Evolutionary conservation across 2,797 vertebrate species (phyloP).

Genomic region (Austrolebias charrua): DNA sequence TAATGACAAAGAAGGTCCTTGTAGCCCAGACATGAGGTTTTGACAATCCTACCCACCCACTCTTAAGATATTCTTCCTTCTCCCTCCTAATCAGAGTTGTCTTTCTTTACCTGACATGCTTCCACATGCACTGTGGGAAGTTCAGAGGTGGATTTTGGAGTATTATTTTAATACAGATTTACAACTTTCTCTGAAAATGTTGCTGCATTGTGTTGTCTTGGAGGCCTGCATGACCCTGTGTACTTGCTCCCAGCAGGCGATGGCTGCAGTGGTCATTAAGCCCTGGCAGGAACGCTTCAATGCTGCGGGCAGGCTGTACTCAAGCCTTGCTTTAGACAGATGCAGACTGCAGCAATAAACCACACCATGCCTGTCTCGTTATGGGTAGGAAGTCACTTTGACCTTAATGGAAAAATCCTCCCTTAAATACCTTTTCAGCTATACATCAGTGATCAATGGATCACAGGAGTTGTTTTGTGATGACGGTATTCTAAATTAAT

Average conservation of each 20-base stretch:
- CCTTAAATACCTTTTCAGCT: conserved; percentile 12
- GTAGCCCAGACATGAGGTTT: conserved; percentile 69
- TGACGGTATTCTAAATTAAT: conserved; percentile 21
- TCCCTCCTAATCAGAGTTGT: conserved; percentile 42
- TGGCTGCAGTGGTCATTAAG: conserved; percentile 56
- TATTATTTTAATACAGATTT: conserved; percentile 10
- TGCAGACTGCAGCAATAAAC: conserved; percentile 54
- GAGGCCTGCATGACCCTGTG: conserved; percentile 18
- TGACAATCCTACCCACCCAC: conserved; percentile 55
- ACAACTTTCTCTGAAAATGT: conserved; percentile 10
- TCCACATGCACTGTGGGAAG: conserved; percentile 15
- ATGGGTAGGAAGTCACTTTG: conserved; percentile 50
- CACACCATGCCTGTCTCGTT: conserved; percentile 59
- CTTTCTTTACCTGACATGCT: conserved; percentile 33
- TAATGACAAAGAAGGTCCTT: conserved; percentile 81
- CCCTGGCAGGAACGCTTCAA: conserved; percentile 39
- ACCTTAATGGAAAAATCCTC: conserved; percentile 34
- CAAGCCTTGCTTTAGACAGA: conserved; percentile 29
- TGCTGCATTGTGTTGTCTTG: conserved; percentile 12
- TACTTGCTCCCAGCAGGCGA: conserved; percentile 58
- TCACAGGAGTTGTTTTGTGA: conserved; percentile 28
- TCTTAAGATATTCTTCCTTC: conserved; percentile 39
- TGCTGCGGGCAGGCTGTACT: conserved; percentile 40
- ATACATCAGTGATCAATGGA: conserved; percentile 26
- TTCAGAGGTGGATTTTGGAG: conserved; percentile 1